Conservation (phyloP, 2,888 invertebrate genomes). For the Cryptus viduatorius region DNA sequence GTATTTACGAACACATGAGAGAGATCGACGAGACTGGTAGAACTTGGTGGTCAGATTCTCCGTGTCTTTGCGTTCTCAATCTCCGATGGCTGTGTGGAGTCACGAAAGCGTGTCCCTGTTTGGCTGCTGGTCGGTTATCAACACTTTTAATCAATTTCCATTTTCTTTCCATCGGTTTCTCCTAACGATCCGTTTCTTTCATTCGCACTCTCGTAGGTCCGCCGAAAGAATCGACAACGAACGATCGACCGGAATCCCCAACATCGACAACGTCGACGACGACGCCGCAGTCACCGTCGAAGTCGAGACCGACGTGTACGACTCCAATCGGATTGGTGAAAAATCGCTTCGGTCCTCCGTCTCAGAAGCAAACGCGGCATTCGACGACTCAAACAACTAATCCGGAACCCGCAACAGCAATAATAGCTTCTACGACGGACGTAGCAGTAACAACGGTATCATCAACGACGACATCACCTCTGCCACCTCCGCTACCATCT, state of each 20-base stretch:
- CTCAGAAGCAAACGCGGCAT: constrained; percentile 81
- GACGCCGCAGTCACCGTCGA: constrained; percentile 29
- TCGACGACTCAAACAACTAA: constrained; percentile 81
- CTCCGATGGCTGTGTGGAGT: constrained; percentile 76
- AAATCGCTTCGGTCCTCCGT: constrained; percentile 61
- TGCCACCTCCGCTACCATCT: background rate
- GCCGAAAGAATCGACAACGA: constrained; percentile 42
- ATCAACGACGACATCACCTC: background rate
- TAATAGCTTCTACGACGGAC: background rate
- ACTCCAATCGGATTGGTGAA: background rate
- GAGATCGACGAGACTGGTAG: constrained; percentile 76
- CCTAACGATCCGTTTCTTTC: background rate
- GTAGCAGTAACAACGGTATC: background rate
- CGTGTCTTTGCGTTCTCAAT: constrained; percentile 80
- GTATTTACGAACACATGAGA: constrained; percentile 78
- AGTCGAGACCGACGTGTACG: background rate
- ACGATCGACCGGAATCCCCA: constrained; percentile 57
- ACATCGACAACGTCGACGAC: constrained; percentile 56
- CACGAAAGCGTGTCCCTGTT: constrained; percentile 75
- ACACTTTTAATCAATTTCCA: background rate
- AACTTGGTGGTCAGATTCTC: constrained; percentile 77
- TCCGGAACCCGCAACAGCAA: background rate
- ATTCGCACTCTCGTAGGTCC: constrained; percentile 18
- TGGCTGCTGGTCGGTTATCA: constrained; percentile 63
- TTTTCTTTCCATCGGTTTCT: background rate